Evolutionary conservation across 2,888 invertebrate species (phyloP), one percentile per base, ranked within the genome.

Genomic region (Thereva nobilitata): DNA sequence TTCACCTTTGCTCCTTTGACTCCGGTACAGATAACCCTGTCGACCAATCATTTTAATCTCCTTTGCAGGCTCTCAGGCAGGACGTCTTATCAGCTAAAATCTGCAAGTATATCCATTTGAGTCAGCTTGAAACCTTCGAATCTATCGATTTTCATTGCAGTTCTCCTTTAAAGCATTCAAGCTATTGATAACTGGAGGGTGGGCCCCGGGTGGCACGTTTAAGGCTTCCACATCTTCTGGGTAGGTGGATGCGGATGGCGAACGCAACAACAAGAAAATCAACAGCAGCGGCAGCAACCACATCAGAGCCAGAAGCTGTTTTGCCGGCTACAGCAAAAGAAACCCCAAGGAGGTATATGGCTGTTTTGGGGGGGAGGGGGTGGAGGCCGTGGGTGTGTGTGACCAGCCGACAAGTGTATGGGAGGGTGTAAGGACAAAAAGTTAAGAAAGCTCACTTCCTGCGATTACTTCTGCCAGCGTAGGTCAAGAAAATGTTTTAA

Each of bases 401-500:
- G 57, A 47, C 57, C 57, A 47, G 47, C 57, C 12, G 42, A 47
- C 12, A 47, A 35, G 38, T 47, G 44, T 59, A 47, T 6, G 41
- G 41, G 12, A 7, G 56, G 35, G 57, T 9, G 9, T 4, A 37
- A n/a, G 50, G 40, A 50, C 38, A 49, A 61, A 61, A 50, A 61
- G 50, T 61, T 61, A 23, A 42, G 38, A 61, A 61, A 40, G 61
- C 6, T 61, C 8, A 50, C 61, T 61, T 61, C 61, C 61, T 61
- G 41, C 50, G 61, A 61, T 50, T 50, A 61, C 50, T 61, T 61
- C 50, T 61, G 34, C 57, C 50, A 61, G 49, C 61, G 50, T 50
- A 61, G 49, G 61, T 61, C 50, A 50, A 50, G 50, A 50, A 61
- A 50, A 61, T 61, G 61, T 61, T 61, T 61, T 50, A 50, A 61